These are phyloP conservation scores for Coenobita brevimanus DNA, from an alignment of 1,140 invertebrate species.

Conservation along the genomic window DNA sequence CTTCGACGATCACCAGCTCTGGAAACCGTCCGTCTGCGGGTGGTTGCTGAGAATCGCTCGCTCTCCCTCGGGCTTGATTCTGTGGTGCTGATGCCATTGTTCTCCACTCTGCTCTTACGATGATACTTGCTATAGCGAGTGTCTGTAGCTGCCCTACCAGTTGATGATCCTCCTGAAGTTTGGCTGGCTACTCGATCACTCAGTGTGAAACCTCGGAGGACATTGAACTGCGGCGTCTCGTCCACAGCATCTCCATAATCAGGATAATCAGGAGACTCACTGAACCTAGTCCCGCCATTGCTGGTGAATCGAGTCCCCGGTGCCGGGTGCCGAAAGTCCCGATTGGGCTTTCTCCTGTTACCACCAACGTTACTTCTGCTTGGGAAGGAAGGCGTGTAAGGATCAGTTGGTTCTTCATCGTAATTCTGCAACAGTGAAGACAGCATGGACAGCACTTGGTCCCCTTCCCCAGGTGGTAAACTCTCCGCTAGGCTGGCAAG, in stretches of 20 bases:
- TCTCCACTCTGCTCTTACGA: constrained; percentile 53
- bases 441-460: constrained; percentile 57
- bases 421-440: constrained; percentile 57
- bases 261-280: constrained; percentile 28
- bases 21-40: constrained; percentile 45
- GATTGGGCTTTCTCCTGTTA: background rate
- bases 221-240: constrained; percentile 66
- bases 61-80: constrained; percentile 43
- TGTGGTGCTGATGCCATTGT: constrained; percentile 61
- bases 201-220: constrained; percentile 62
- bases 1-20: constrained; percentile 34
- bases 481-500: constrained; percentile 40
- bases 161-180: background rate
- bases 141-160: constrained; percentile 59
- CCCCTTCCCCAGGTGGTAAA: background rate
- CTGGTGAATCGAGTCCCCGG: constrained; percentile 13
- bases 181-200: constrained; percentile 54
- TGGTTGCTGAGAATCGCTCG: constrained; percentile 63
- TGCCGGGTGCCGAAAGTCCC: constrained; percentile 16
- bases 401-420: constrained; percentile 29
- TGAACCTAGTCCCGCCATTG: constrained; percentile 31
- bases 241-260: constrained; percentile 59
- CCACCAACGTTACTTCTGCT: background rate
- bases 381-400: background rate
- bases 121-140: constrained; percentile 68